These are phyloP conservation scores for Crenuchus spilurus DNA, from an alignment of 2,797 vertebrate species.

Conservation along the genomic window DNA sequence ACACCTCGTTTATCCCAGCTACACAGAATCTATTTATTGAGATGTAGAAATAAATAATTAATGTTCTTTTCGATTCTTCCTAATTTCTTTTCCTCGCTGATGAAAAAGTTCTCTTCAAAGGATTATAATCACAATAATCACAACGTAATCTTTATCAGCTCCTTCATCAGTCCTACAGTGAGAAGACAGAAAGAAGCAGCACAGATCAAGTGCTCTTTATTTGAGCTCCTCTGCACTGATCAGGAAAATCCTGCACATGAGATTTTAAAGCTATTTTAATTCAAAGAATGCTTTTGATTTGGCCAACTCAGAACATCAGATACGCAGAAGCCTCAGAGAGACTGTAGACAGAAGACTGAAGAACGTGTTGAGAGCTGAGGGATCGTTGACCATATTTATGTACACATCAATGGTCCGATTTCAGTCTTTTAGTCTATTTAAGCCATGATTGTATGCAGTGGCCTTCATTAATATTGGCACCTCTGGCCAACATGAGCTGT, in stretches of 20 bases:
- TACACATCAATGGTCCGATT: no score
- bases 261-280: not conserved
- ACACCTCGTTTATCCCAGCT: slow-evolving; percentile 48
- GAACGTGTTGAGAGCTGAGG: no score
- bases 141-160: no score
- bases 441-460: no score
- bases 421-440: no score
- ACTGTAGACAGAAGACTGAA: no score
- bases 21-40: slow-evolving; percentile 42
- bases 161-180: no score
- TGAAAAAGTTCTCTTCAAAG: slow-evolving; percentile 34
- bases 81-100: slow-evolving; percentile 39
- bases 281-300: not conserved
- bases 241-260: not conserved
- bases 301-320: not conserved
- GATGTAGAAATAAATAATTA: slow-evolving; percentile 6
- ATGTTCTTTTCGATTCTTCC: not conserved
- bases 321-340: not conserved
- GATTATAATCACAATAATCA: slow-evolving; percentile 10
- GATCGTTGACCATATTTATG: no score
- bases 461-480: no score
- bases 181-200: not conserved
- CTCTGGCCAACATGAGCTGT: no score
- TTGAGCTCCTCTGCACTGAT: not conserved
- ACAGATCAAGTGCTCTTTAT: not conserved